A percentile compares a stretch with the other conserved stretches of the same genome.
These are phyloP conservation scores for Schizaphis graminum DNA, from an alignment of 2,888 invertebrate genomes.

Conservation along the genomic window DNA sequence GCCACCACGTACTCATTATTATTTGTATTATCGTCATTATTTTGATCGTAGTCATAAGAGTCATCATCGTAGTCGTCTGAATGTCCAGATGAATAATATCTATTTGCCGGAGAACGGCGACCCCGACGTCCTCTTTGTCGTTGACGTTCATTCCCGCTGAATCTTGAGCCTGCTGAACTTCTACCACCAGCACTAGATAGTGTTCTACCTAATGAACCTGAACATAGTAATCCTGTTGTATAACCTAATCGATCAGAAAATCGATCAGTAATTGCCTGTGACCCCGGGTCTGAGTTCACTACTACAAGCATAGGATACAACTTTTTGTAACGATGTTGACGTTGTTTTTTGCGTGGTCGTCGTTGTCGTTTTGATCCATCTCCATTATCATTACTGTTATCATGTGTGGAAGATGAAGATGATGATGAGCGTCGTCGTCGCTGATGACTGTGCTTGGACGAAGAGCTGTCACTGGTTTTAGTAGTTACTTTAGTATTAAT, in stretches of 20 bases:
- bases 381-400: not conserved
- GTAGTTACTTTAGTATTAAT: not conserved
- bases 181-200: not conserved
- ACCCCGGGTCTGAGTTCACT: constrained; percentile 51
- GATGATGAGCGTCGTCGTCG: constrained; percentile 90
- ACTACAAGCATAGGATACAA: constrained; percentile 50
- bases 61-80: constrained; percentile 8
- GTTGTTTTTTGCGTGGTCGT: constrained; percentile 30
- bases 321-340: constrained; percentile 30
- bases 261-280: constrained; percentile 56
- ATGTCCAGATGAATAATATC: constrained; percentile 41
- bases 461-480: not conserved
- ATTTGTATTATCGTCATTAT: not conserved
- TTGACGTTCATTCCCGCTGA: not conserved
- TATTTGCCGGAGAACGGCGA: constrained; percentile 6
- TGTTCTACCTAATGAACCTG: constrained; percentile 37
- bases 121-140: not conserved
- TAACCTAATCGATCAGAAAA: constrained; percentile 48
- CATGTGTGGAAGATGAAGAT: constrained; percentile 68
- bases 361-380: constrained; percentile 11
- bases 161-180: not conserved
- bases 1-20: constrained; percentile 88
- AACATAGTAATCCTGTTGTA: constrained; percentile 40
- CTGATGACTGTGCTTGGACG: not conserved
- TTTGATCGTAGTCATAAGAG: not conserved